Conservation (phyloP, 2,888 invertebrate species). For the Ischnura elegans region DNA sequence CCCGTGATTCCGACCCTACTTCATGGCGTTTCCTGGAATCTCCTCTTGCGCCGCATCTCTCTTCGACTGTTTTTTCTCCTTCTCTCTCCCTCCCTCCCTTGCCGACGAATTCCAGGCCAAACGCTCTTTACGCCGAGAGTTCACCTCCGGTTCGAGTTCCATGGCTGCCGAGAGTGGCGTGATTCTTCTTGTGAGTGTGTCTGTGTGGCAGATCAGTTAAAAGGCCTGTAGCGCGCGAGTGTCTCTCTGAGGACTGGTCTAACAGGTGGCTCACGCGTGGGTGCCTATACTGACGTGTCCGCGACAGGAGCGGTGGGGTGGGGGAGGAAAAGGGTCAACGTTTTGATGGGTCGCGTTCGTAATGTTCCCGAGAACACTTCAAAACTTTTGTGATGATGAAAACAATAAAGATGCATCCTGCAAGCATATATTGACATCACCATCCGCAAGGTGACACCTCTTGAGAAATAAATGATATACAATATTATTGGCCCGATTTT, state of each 20-base stretch:
- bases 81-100: neutral
- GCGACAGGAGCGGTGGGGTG: no score
- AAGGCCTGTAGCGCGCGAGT: neutral
- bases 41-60: neutral
- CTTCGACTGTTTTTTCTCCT: neutral
- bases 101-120: slow-evolving; percentile 28
- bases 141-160: slow-evolving; percentile 4
- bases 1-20: neutral
- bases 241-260: neutral
- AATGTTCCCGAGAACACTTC: neutral
- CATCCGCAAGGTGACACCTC: no score
- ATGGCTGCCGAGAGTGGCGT: neutral
- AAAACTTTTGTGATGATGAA: no score
- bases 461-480: no score
- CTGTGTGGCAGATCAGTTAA: slow-evolving; percentile 19
- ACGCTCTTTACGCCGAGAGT: neutral
- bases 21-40: neutral
- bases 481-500: no score
- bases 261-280: neutral
- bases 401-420: no score
- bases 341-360: neutral
- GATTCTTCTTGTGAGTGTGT: neutral
- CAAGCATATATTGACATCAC: no score
- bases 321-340: neutral
- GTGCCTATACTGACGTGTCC: neutral